Evolutionary conservation across 2,888 invertebrate genomes (phyloP), one percentile per base, ranked within the genome.

Genomic region (Luffia ferchaultella): DNA sequence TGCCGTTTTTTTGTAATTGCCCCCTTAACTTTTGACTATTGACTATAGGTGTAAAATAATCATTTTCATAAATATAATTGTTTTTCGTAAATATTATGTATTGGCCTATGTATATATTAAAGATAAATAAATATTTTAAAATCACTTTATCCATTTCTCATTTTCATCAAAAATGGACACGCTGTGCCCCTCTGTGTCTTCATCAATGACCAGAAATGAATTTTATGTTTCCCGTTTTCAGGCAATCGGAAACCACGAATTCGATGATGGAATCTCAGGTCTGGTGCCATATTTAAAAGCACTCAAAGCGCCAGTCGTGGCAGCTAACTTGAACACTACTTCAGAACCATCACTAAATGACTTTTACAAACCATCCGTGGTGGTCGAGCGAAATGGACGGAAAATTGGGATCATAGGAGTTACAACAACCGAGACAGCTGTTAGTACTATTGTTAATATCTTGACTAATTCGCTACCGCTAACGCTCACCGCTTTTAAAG

Each of bases 191-290:
- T n/a, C n/a, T n/a, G n/a, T n/a, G n/a, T n/a, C n/a, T n/a, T n/a
- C n/a, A n/a, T n/a, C n/a, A n/a, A n/a, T n/a, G n/a, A n/a, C n/a
- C n/a, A n/a, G n/a, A n/a, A n/a, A n/a, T n/a, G n/a, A n/a, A n/a
- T n/a, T n/a, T n/a, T n/a, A n/a, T n/a, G n/a, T 30, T 30, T 30
- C 30, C 12, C 30, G 5, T 30, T 73, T 73, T 16, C 61, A 94
- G 93, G 89, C 92, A 0, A 65, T 95, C 18, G 95, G 95, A 1
- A 95, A 95, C 66, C 95, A 96, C 60, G 95, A 95, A 65, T 95
- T 95, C 58, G 95, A 95, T 62, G 87, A 90, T 61, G 88, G 88
- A 2, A 70, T 93, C 20, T 79, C 73, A 48, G 93, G 92, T 7
- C 66, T 93, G 15, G 87, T 87, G 1, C 91, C 92, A 0, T 94